Conservation (phyloP, 1,140 invertebrate genomes). For the Drosophila nikananu region DNA sequence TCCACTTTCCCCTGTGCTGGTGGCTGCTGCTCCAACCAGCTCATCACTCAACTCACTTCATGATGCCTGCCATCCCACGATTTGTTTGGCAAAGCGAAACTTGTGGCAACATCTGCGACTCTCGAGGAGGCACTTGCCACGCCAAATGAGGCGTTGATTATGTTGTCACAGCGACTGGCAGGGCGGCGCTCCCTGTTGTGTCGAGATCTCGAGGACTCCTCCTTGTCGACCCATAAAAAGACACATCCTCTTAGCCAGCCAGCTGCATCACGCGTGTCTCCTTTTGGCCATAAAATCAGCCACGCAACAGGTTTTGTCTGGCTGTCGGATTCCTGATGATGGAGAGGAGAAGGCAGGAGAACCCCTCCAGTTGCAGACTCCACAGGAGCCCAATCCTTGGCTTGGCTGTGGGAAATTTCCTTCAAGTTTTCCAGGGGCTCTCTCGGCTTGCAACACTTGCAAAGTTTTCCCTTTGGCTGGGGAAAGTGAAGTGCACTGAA, state of each 20-base stretch:
- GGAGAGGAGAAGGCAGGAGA: not conserved
- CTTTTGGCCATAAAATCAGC: constrained; percentile 41
- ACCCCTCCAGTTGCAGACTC: constrained; percentile 20
- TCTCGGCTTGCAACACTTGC: constrained; percentile 59
- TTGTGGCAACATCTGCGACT: constrained; percentile 41
- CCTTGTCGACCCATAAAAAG: constrained; percentile 32
- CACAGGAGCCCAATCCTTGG: constrained; percentile 21
- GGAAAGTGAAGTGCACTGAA: constrained; percentile 51
- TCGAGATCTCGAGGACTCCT: not conserved
- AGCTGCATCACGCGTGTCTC: constrained; percentile 38
- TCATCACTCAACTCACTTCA: constrained; percentile 35
- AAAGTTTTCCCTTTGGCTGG: constrained; percentile 56
- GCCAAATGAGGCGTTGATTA: constrained; percentile 78
- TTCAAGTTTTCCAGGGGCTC: constrained; percentile 40
- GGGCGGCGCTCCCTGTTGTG: constrained; percentile 42
- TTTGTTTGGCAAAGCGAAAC: constrained; percentile 49
- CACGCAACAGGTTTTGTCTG: constrained; percentile 36
- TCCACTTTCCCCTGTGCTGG: constrained; percentile 7
- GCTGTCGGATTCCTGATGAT: not conserved
- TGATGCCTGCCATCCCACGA: constrained; percentile 34
- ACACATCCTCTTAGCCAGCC: constrained; percentile 38
- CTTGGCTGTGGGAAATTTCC: constrained; percentile 7
- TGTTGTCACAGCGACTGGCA: constrained; percentile 60
- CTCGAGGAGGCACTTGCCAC: constrained; percentile 21
- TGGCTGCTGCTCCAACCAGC: constrained; percentile 10